Base-by-base conservation (phyloP, 2,888 invertebrate genomes). In the Sphaerophoria taeniata region DNA sequence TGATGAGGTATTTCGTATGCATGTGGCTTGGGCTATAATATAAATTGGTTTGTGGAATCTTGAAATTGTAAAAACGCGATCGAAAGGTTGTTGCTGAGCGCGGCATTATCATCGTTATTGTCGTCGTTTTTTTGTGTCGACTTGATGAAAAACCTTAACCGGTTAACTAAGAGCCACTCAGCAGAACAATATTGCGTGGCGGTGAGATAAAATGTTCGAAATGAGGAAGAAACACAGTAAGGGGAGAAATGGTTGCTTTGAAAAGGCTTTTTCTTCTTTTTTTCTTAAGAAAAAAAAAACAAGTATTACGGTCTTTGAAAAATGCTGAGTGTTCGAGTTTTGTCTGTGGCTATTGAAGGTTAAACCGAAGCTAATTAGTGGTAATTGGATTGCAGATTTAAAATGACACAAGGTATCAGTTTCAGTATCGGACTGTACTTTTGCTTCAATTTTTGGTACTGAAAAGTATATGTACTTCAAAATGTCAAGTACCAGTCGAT, bases 31-130 rank as follows among this genome's bases (percentile, higher is more conserved):
- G 39, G 11, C 24, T 60, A 47, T 7, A 4, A 12, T 49, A 51
- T 51, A 65, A 7, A 24, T 39, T 58, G 39, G 39, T 34, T 39
- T 39, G 31, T 55, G 79, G 75, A 80, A 75, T 80, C 61, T 70
- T 72, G 12, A 79, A 83, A 78, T 24, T 82, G 69, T 69, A 47
- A 79, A 74, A 84, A 71, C 60, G 75, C 74, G 72, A 74, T 80
- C 69, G 61, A 69, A 53, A 67, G 12, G 70, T 49, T 84, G 84
- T 84, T 84, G 80, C 84, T 56, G 84, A 84, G 80, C 84, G 72
- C 84, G 72, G 67, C 71, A 79, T 58, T 79, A 69, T 74, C 12
- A 24, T 24, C 24, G 24, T 24, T 24, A 24, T 24, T 24, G 24
- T 24, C 24, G 24, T 24, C 24, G 1, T 24, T 24, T 24, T 24